Conservation (phyloP, 2,113 vertebrate genomes). For the Acrocephalus kingi region DNA sequence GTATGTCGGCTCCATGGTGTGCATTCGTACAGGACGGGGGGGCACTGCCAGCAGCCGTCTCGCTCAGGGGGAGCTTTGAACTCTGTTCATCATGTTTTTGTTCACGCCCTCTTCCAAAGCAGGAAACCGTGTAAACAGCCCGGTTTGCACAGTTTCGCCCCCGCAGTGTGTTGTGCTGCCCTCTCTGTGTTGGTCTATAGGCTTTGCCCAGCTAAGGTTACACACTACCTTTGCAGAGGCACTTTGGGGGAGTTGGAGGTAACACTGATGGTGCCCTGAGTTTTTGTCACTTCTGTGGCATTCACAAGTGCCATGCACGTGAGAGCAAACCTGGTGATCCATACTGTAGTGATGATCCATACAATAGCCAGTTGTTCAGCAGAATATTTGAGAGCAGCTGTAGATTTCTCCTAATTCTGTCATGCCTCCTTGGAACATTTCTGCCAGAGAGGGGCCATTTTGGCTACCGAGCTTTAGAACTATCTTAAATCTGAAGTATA, state of each 20-base stretch:
- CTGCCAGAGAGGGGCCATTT: neutral
- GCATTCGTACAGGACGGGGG: neutral
- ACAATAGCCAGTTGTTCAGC: neutral
- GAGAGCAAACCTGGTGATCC: neutral
- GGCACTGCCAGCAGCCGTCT: conserved; percentile 18
- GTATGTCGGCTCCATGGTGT: conserved; percentile 41
- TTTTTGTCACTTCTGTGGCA: neutral
- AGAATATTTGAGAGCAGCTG: neutral
- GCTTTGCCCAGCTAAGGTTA: neutral
- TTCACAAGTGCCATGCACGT: neutral
- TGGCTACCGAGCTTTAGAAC: neutral
- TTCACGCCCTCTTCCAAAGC: conserved; percentile 54
- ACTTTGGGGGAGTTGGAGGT: neutral
- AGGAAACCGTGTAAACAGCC: conserved; percentile 58
- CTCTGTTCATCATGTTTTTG: conserved; percentile 39
- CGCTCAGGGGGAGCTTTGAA: conserved; percentile 39
- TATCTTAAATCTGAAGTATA: neutral
- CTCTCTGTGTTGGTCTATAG: neutral
- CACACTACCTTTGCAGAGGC: neutral
- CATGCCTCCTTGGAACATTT: neutral
- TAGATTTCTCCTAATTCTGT: neutral
- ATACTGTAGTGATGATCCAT: neutral
- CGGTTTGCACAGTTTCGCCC: conserved; percentile 40
- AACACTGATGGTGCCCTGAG: neutral
- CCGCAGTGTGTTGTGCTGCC: conserved; percentile 30